Evolutionary conservation across 2,888 invertebrate genomes (phyloP).

Genomic region (Vannuccia rotundouncinata): DNA sequence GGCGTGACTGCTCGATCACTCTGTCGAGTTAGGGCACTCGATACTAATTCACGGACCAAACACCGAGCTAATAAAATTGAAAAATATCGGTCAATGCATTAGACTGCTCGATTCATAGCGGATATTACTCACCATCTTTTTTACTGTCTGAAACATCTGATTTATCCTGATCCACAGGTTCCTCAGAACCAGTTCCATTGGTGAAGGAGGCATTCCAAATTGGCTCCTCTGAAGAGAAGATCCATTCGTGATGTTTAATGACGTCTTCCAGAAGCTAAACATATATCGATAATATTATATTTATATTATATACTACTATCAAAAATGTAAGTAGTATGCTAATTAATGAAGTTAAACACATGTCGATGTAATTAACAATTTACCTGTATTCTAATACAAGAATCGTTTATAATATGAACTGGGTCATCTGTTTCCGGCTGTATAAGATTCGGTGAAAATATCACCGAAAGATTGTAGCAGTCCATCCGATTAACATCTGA

Average conservation of each 20-base stretch:
- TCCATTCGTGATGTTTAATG: not conserved
- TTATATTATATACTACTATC: no score
- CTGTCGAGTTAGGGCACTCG: not conserved
- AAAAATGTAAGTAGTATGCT: no score
- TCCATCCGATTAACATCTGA: not conserved
- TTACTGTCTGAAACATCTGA: not conserved
- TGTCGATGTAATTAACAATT: no score
- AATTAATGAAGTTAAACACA: no score
- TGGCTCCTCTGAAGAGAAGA: not conserved
- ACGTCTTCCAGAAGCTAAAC: not conserved
- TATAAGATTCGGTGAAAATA: not conserved
- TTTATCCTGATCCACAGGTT: not conserved
- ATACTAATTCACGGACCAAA: not conserved
- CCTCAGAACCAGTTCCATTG: not conserved
- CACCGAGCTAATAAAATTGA: not conserved
- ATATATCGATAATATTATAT: no score
- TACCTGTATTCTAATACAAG: not conserved
- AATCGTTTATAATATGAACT: not conserved
- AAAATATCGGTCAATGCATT: not conserved
- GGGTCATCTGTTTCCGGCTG: not conserved
- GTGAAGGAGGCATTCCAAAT: not conserved
- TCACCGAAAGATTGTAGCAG: not conserved
- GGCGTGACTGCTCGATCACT: not conserved
- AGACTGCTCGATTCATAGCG: not conserved
- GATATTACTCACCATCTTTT: not conserved